A percentile compares a stretch with the other conserved stretches of the same genome.
Evolutionary conservation across 2,797 vertebrate genomes (phyloP).

Genomic region (Amblyraja radiata): DNA sequence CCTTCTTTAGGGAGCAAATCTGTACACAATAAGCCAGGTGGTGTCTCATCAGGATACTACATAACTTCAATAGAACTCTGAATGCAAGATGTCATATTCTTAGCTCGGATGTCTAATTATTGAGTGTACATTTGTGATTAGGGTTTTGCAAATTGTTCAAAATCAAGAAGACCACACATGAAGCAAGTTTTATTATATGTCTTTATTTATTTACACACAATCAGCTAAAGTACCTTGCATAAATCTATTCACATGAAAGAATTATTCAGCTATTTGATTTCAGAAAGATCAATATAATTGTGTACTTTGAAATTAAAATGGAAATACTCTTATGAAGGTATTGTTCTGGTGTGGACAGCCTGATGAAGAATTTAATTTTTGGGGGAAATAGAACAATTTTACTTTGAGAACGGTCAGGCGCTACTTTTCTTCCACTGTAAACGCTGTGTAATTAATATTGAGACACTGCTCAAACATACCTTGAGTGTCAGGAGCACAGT

Average conservation of each 20-base stretch:
- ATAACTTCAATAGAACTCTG: not conserved
- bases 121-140: not conserved
- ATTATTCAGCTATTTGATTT: slow-evolving; percentile 6
- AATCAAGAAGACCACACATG: not conserved
- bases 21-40: no score
- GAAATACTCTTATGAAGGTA: not conserved
- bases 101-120: not conserved
- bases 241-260: not conserved
- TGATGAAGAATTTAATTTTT: no score
- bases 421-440: not conserved
- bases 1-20: no score
- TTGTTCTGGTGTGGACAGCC: not conserved
- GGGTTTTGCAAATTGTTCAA: not conserved
- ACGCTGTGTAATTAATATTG: not conserved
- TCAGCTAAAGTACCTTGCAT: not conserved
- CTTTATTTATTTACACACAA: slow-evolving; percentile 3
- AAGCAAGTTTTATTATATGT: not conserved
- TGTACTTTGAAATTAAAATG: not conserved
- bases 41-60: no score
- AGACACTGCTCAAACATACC: not conserved
- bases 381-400: slow-evolving; percentile 9
- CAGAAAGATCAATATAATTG: not conserved
- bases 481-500: not conserved
- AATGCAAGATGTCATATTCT: not conserved
- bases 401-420: not conserved